Evolutionary conservation across 2,113 vertebrate genomes (phyloP).

Genomic region (Ctenodactylus gundi): DNA sequence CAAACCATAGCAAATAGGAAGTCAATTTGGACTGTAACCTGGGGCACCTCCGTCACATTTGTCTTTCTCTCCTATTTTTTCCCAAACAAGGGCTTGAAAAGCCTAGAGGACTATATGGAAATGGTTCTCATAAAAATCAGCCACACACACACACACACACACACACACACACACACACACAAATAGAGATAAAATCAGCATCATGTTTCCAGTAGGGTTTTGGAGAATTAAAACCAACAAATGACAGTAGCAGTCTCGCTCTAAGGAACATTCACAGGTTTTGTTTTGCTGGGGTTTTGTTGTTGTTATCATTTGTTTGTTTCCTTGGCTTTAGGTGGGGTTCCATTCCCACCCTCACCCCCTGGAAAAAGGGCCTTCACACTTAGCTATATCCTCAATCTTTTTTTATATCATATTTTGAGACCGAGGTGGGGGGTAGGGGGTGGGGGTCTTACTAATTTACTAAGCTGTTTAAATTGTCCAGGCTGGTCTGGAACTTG

Average conservation of each 20-base stretch:
- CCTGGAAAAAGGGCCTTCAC: too few species aligned
- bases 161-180: too few species aligned
- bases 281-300: neutral
- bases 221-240: neutral
- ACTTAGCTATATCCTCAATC: too few species aligned
- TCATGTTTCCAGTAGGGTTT: neutral
- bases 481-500: too few species aligned
- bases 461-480: too few species aligned
- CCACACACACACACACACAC: too few species aligned
- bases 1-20: too few species aligned
- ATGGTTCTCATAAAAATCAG: neutral
- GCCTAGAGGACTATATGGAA: neutral
- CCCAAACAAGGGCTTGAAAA: neutral
- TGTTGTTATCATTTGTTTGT: neutral
- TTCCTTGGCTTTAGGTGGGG: too few species aligned
- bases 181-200: neutral
- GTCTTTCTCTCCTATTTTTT: neutral
- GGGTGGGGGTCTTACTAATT: too few species aligned
- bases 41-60: neutral
- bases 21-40: accelerated
- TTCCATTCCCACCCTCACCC: too few species aligned
- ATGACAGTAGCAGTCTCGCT: neutral
- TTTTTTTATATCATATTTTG: too few species aligned
- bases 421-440: too few species aligned
- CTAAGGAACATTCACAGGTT: neutral